Percentiles rank a stretch among this genome's conserved stretches.
phyloP scores from a whole-genome alignment of 2,888 invertebrate genomes.

The Pegoplata infirma region DNA sequence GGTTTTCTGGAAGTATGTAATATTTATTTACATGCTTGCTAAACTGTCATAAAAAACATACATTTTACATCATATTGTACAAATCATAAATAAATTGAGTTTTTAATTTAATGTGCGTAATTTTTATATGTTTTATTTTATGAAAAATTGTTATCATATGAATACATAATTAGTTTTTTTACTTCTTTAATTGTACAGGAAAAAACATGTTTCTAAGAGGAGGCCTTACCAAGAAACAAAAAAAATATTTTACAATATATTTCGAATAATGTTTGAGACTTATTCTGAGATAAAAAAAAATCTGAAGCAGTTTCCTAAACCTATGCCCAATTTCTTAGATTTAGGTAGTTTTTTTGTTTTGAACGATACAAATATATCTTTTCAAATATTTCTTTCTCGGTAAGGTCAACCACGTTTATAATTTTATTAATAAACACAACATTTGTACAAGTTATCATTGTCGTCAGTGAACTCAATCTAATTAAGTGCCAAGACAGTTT shows the following conservation, averaged over 20 bases:
- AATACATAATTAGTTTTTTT: slow-evolving; percentile 52
- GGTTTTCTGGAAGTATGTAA: neutral
- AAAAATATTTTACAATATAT: no score
- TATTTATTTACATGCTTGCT: neutral
- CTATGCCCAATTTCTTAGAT: no score
- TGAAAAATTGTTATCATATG: slow-evolving; percentile 53
- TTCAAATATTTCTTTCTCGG: neutral
- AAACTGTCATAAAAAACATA: slow-evolving; percentile 43
- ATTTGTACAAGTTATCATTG: neutral
- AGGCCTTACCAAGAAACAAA: no score
- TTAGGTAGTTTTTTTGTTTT: no score
- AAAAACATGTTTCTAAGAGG: neutral
- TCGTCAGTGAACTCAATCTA: slow-evolving; percentile 42
- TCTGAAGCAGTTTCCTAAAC: no score
- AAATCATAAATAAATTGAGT: slow-evolving; percentile 44
- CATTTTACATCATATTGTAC: slow-evolving; percentile 27
- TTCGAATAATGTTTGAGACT: no score
- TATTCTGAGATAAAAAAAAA: no score
- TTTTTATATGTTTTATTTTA: slow-evolving; percentile 40
- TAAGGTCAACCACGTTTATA: slow-evolving; percentile 5
- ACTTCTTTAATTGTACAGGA: neutral
- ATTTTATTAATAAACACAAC: neutral
- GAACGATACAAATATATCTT: no score
- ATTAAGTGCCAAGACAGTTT: slow-evolving; percentile 38
- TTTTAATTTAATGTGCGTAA: slow-evolving; percentile 19